Conservation (phyloP, 2,888 invertebrate species). For the Hetaerina titia region DNA sequence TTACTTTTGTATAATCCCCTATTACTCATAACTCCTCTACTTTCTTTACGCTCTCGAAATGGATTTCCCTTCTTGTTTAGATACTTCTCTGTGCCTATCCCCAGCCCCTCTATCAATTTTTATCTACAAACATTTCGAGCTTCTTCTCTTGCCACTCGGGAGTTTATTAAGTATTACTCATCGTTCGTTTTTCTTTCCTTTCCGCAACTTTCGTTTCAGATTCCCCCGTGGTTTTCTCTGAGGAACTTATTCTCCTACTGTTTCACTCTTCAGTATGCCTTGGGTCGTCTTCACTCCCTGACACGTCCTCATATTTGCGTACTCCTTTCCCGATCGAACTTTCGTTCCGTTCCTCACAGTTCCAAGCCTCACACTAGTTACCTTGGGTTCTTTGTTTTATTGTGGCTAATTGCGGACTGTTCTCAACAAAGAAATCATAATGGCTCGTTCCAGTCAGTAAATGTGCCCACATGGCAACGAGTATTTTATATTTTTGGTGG, state of each 20-base stretch:
- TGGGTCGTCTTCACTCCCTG: neutral
- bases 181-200: too few relatives aligned
- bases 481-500: too few relatives aligned
- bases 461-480: too few relatives aligned
- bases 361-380: neutral
- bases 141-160: neutral
- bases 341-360: too few relatives aligned
- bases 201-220: neutral
- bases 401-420: too few relatives aligned
- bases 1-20: too few relatives aligned
- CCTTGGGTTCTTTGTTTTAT: neutral
- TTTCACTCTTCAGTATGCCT: neutral
- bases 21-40: too few relatives aligned
- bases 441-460: too few relatives aligned
- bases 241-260: neutral
- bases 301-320: neutral
- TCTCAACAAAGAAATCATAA: too few relatives aligned
- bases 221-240: neutral
- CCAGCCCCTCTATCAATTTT: neutral
- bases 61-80: too few relatives aligned
- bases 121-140: conserved; percentile 23
- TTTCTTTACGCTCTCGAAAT: too few relatives aligned
- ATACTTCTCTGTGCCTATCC: neutral
- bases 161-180: too few relatives aligned
- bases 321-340: neutral